Conservation (phyloP, 2,797 vertebrate species). For the Taenioides sp. region DNA sequence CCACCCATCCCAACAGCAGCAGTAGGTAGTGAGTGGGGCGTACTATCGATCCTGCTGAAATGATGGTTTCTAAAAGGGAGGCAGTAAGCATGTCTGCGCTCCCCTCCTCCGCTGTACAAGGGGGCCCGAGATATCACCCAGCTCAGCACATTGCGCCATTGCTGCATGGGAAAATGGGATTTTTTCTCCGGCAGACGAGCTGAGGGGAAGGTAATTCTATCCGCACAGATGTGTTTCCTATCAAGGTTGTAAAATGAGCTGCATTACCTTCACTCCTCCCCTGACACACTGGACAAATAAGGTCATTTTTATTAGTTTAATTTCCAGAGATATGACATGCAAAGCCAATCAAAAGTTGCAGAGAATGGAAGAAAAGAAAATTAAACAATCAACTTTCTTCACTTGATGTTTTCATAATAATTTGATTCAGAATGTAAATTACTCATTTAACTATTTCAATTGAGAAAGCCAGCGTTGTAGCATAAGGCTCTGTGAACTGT, state of each 20-base stretch:
- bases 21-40: conserved; percentile 73
- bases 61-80: conserved; percentile 79
- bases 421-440: conserved; percentile 12
- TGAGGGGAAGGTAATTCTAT: conserved; percentile 81
- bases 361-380: conserved; percentile 11
- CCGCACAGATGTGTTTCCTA: conserved; percentile 63
- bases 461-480: conserved; percentile 2
- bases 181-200: conserved; percentile 75
- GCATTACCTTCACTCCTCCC: conserved; percentile 74
- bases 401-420: background rate
- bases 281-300: conserved; percentile 65
- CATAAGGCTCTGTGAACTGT: background rate
- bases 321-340: conserved; percentile 34
- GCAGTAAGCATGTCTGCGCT: conserved; percentile 76
- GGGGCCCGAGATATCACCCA: conserved; percentile 75
- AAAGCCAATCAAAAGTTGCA: conserved; percentile 24
- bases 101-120: conserved; percentile 63
- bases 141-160: conserved; percentile 81
- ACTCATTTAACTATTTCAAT: background rate
- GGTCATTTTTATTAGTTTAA: conserved; percentile 59
- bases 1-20: conserved; percentile 46
- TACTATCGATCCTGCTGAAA: conserved; percentile 79
- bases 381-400: conserved; percentile 4
- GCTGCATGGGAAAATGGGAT: conserved; percentile 79
- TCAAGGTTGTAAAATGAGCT: conserved; percentile 75